Evolutionary conservation across 2,888 invertebrate species (phyloP).

Genomic region (Tenthredo notha): DNA sequence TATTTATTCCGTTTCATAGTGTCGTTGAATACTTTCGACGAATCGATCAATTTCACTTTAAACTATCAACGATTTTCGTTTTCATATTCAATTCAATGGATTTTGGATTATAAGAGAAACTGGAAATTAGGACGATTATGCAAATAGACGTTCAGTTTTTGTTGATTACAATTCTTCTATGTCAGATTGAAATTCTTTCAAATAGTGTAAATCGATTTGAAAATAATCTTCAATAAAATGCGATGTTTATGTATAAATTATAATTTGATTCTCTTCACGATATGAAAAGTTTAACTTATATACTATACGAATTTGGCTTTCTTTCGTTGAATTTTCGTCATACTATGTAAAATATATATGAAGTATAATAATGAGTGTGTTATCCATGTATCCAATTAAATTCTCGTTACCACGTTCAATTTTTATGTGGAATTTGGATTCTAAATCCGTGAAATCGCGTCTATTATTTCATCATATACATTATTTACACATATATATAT

Average conservation of each 20-base stretch:
- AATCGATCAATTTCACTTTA: background rate
- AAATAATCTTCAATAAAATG: no score
- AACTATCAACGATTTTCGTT: background rate
- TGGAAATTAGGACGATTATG: background rate
- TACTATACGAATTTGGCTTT: background rate
- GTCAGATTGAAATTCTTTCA: no score
- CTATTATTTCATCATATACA: background rate
- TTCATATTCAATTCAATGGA: background rate
- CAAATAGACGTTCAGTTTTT: background rate
- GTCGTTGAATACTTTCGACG: background rate
- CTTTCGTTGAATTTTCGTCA: background rate
- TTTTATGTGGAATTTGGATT: background rate
- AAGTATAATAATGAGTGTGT: background rate
- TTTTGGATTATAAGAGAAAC: background rate
- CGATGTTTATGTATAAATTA: no score
- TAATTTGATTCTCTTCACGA: no score
- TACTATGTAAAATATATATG: background rate
- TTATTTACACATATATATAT: background rate
- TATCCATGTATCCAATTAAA: conserved; percentile 1
- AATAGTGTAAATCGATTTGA: no score
- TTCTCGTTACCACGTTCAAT: background rate
- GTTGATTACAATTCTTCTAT: background rate
- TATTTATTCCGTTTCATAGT: conserved; percentile 1
- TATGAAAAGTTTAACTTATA: background rate
- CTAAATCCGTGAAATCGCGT: conserved; percentile 31